Conservation (phyloP, 2,113 vertebrate genomes). For the Channa argus region DNA sequence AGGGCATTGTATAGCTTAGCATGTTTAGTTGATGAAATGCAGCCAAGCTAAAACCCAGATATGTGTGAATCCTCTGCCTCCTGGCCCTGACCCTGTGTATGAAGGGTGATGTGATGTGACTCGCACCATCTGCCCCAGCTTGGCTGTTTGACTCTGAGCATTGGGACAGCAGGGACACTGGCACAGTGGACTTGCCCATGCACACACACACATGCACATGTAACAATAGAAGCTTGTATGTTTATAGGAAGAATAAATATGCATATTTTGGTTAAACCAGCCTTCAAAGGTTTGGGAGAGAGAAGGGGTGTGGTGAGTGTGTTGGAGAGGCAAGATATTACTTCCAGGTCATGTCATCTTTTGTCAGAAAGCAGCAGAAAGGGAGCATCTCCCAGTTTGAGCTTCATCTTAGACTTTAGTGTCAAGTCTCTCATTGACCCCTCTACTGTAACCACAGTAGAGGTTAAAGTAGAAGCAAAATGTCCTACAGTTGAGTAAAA, state of each 20-base stretch:
- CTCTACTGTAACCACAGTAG: background rate
- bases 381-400: slow-evolving; percentile 4
- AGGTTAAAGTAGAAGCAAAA: background rate
- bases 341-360: slow-evolving; percentile 74
- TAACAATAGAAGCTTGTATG: background rate
- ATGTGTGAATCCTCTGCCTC: slow-evolving; percentile 1
- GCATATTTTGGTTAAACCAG: background rate
- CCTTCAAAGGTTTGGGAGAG: background rate
- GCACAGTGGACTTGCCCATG: background rate
- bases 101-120: slow-evolving; percentile 54
- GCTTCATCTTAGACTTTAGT: slow-evolving; percentile 7
- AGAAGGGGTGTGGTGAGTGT: slow-evolving; percentile 1
- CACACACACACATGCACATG: background rate
- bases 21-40: no score
- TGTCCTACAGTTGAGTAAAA: no score
- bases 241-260: background rate
- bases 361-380: slow-evolving; percentile 38
- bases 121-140: slow-evolving; percentile 64
- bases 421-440: background rate
- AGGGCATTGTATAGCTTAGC: no score
- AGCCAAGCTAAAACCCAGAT: no score
- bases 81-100: slow-evolving; percentile 4
- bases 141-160: slow-evolving; percentile 32
- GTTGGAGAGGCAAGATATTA: slow-evolving; percentile 40
- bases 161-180: slow-evolving; percentile 19